Evolutionary conservation across 1,140 invertebrate species (phyloP), one percentile per base, ranked within the genome.

Genomic region (Epicauta chinensis): DNA sequence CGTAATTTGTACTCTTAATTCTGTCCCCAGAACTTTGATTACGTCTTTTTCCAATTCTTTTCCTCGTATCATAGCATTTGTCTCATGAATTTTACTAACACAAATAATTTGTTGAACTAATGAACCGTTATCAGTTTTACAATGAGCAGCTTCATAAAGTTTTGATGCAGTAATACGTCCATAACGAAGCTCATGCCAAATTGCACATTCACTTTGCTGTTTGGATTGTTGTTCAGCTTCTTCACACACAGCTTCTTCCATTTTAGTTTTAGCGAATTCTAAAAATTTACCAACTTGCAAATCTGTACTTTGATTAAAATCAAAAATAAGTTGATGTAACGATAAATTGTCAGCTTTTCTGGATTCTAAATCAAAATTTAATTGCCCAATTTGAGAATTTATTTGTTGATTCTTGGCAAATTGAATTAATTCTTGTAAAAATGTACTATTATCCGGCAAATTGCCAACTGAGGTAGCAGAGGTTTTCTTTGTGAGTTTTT

Each of bases 131-230:
- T 42, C 29, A 12, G 61, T 67, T 51, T 63, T 61, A 55, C 68
- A 71, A 12, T 59, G 36, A 12, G 57, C 57, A 4, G 61, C 56
- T 60, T 67, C 62, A 55, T 68, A 61, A 0, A 64, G 42, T 45
- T 61, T 66, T n/a, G 66, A 69, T 12, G 67, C 66, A 17, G 68
- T 70, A 4, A 71, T 63, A 17, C 66, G 37, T 2, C 63, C 60
- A 58, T 59, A 68, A 15, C 63, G 49, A 29, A 67, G 48, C 42
- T 66, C 62, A 50, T 54, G 34, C 66, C 65, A 69, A 4, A 62
- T 14, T 47, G 29, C 56, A 23, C 17, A 23, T 31, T 59, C 53
- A 38, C 42, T 40, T 58, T 64, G 58, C 2, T 52, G 23, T 35
- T 29, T 45, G 16, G 53, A 60, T 38, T 40, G 11, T 34, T 45